Percentiles rank a stretch among this genome's conserved stretches.
phyloP scores from a whole-genome alignment of 1,140 invertebrate genomes.

The Drosophila busckii region DNA sequence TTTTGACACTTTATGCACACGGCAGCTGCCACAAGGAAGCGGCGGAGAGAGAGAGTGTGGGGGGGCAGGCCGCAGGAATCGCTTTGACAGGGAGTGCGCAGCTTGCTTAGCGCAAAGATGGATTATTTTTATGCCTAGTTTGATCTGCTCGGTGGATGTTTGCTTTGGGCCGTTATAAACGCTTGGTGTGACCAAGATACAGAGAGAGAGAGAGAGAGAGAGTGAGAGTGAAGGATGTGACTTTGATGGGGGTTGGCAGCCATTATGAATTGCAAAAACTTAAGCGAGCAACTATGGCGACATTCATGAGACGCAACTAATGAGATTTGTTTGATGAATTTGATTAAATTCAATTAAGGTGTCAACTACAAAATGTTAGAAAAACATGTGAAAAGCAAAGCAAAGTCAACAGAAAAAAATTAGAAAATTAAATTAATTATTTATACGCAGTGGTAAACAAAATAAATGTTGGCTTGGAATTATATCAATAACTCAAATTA shows the following conservation, averaged over 20 bases:
- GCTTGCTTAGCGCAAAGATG: slow-evolving; percentile 72
- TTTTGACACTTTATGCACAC: slow-evolving; percentile 67
- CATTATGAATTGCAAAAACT: slow-evolving; percentile 29
- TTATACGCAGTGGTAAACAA: too few relatives aligned
- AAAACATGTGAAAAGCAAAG: too few relatives aligned
- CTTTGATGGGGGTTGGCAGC: slow-evolving; percentile 28
- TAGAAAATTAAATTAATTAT: too few relatives aligned
- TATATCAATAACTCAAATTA: too few relatives aligned
- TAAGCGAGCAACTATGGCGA: slow-evolving; percentile 3
- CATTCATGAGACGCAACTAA: slow-evolving; percentile 12
- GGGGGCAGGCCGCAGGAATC: too few relatives aligned
- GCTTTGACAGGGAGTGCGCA: slow-evolving; percentile 37
- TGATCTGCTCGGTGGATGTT: slow-evolving; percentile 77
- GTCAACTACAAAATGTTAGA: not conserved
- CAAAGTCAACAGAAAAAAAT: too few relatives aligned
- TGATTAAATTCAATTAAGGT: slow-evolving; percentile 1
- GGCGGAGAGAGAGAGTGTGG: not conserved
- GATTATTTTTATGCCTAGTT: slow-evolving; percentile 75
- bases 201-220: too few relatives aligned
- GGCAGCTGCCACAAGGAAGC: slow-evolving; percentile 41
- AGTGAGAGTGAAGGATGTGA: too few relatives aligned
- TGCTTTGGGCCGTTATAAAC: slow-evolving; percentile 74
- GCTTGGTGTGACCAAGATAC: slow-evolving; percentile 67
- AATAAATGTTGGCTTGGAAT: too few relatives aligned
- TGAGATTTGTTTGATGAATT: slow-evolving; percentile 19